These are phyloP conservation scores for Cryptus viduatorius DNA, from an alignment of 2,888 invertebrate genomes.

Conservation along the genomic window DNA sequence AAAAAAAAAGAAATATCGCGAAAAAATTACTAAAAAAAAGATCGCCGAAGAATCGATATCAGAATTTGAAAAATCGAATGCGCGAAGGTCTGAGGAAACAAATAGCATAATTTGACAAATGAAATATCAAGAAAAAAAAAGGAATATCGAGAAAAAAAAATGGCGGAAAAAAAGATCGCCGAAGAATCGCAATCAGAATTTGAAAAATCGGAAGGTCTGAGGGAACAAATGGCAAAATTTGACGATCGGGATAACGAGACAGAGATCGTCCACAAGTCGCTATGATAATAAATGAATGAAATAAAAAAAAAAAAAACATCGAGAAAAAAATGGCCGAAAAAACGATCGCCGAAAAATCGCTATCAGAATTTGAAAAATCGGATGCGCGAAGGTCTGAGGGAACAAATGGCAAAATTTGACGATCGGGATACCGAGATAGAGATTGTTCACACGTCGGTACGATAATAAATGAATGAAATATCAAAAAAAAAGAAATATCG, in stretches of 20 bases:
- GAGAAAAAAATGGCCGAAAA: too few relatives aligned
- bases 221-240: too few relatives aligned
- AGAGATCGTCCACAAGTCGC: background rate
- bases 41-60: background rate
- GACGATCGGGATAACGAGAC: too few relatives aligned
- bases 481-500: background rate
- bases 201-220: too few relatives aligned
- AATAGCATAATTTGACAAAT: too few relatives aligned
- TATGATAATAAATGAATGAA: background rate
- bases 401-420: background rate
- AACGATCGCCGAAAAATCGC: background rate
- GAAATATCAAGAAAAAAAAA: too few relatives aligned
- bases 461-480: background rate
- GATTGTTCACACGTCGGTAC: too few relatives aligned
- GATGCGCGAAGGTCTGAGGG: background rate
- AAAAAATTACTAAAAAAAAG: too few relatives aligned
- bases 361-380: background rate
- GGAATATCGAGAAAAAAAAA: too few relatives aligned
- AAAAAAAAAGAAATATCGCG: background rate
- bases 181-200: slow-evolving; percentile 18
- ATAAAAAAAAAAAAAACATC: background rate
- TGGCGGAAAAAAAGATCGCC: too few relatives aligned
- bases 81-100: too few relatives aligned
- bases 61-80: too few relatives aligned
- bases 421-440: slow-evolving; percentile 23